Evolutionary conservation across 2,113 vertebrate genomes (phyloP), one percentile per base, ranked within the genome.

Genomic region (Strigops habroptila): DNA sequence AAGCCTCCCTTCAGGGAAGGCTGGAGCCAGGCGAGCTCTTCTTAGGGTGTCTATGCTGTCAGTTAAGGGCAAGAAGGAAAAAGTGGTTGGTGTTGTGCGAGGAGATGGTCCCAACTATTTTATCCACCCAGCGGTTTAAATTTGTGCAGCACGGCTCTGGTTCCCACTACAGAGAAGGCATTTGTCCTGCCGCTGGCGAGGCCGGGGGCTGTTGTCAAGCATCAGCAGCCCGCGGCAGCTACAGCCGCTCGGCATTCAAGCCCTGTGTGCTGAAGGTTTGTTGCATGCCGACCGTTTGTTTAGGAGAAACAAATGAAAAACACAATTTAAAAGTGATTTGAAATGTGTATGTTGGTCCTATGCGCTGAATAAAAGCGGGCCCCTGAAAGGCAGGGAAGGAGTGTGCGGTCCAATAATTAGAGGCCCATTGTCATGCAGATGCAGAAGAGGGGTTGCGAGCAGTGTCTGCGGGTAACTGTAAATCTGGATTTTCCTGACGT

Each of bases 361-460:
- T 14, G 82, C 0, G 3, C 82, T 31, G 94, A 91, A 96, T 94
- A 68, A 90, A 94, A 91, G 93, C 27, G 2, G 82, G 76, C 24
- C 69, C 60, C 85, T 93, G 94, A 93, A 95, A 94, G 80, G 94
- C 91, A 86, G 69, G 60, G 86, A 90, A 81, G 91, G 75, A 96
- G 93, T 48, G 93, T 86, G 91, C 39, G 1, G 64, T 37, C 52
- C 85, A 67, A 68, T 94, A 91, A 91, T 95, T 67, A 95, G 92
- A 71, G 68, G 73, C 16, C 25, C 15, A 91, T 97, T 96, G 90
- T 96, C 33, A 95, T 95, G 95, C 68, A 95, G 91, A 96, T 95
- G 73, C 12, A 2, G 70, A 51, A 73, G 90, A 64, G 90, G 68
- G 80, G 91, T 55, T 76, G 88, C 41, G 8, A 17, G 2, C n/a